Conservation (phyloP, 2,888 invertebrate species). For the Acrocera orbiculus region DNA sequence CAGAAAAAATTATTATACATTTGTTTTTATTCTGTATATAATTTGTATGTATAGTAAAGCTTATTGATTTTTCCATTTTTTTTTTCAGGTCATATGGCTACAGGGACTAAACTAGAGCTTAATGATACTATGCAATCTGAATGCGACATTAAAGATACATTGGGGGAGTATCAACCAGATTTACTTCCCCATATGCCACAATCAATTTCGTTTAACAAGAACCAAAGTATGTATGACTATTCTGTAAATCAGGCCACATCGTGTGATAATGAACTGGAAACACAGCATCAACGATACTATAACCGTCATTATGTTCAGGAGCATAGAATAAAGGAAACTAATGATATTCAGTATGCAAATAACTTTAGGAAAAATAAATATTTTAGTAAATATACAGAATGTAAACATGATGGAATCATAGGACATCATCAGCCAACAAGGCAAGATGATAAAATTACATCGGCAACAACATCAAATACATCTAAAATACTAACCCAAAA, state of each 20-base stretch:
- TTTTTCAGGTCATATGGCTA: no score
- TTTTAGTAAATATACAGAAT: slow-evolving; percentile 1
- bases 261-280: slow-evolving; percentile 4
- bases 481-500: no score
- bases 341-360: slow-evolving; percentile 5
- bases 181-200: slow-evolving; percentile 16
- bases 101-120: no score
- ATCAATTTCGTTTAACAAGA: slow-evolving; percentile 11
- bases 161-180: slow-evolving; percentile 20
- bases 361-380: slow-evolving; percentile 1
- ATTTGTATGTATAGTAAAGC: no score
- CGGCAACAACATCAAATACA: no score
- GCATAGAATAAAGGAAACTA: no score
- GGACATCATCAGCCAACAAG: neutral
- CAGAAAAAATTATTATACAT: no score
- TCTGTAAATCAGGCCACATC: slow-evolving; percentile 5
- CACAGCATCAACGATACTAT: slow-evolving; percentile 3
- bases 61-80: no score
- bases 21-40: no score
- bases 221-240: slow-evolving; percentile 4
- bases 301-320: slow-evolving; percentile 1
- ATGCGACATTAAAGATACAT: no score
- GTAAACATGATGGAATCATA: slow-evolving; percentile 3
- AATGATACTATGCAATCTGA: no score
- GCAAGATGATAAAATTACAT: no score